A percentile compares a stretch with the other conserved stretches of the same genome.
Conservation (phyloP, 2,113 vertebrate species). For the Lophura nycthemera region DNA sequence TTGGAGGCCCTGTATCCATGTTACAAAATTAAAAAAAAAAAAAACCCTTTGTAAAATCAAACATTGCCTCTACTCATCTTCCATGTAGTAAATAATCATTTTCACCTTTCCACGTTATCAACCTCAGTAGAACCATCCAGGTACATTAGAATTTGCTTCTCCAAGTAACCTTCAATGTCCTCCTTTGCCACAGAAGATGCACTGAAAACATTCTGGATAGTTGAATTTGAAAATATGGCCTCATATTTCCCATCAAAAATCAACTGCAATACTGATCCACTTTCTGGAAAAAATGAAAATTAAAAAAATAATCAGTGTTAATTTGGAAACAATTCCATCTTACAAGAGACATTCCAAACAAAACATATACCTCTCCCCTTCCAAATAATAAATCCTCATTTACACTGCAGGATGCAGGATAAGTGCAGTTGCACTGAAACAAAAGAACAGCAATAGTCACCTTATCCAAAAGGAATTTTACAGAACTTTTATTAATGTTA, state of each 20-base stretch:
- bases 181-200: constrained; percentile 67
- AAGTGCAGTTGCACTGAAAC: neutral
- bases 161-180: constrained; percentile 82
- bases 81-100: constrained; percentile 11
- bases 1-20: neutral
- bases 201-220: constrained; percentile 79
- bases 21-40: neutral
- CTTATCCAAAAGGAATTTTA: neutral
- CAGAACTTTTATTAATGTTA: neutral
- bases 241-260: constrained; percentile 86
- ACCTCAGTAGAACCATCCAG: constrained; percentile 74
- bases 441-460: neutral
- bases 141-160: constrained; percentile 83
- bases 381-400: neutral
- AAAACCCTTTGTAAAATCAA: neutral
- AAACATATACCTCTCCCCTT: neutral
- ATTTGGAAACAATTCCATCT: neutral
- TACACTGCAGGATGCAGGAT: neutral
- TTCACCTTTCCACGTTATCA: constrained; percentile 83
- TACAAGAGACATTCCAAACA: neutral
- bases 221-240: constrained; percentile 81
- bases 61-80: neutral
- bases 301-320: neutral
- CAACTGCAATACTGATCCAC: constrained; percentile 79
- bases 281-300: constrained; percentile 74